These are phyloP conservation scores for Noctilio leporinus DNA, from an alignment of 2,113 vertebrate genomes.

Conservation along the genomic window DNA sequence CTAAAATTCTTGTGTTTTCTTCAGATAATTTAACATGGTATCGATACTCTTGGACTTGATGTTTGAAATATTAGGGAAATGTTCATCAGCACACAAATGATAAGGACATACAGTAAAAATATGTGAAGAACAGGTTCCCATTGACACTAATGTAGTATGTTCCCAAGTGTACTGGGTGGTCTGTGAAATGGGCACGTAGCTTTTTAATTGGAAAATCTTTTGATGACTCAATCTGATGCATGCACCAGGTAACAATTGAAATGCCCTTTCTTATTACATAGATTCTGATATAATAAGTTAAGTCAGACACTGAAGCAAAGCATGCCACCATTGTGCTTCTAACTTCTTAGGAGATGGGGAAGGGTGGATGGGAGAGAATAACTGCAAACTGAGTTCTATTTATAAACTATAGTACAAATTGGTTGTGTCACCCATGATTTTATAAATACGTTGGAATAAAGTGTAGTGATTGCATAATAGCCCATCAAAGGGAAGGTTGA, in stretches of 20 bases:
- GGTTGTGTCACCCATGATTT: constrained; percentile 69
- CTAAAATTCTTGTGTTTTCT: background rate
- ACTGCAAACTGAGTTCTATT: constrained; percentile 49
- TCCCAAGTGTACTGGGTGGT: background rate
- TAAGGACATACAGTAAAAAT: background rate
- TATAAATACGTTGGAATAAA: constrained; percentile 75
- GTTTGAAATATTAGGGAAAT: background rate
- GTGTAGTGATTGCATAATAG: constrained; percentile 73
- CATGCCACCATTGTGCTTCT: background rate
- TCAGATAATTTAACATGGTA: background rate
- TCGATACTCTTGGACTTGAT: background rate
- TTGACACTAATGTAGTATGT: background rate
- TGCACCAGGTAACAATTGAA: background rate
- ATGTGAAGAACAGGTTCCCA: background rate
- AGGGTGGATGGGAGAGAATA: background rate
- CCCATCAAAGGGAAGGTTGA: constrained; percentile 67
- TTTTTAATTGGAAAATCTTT: background rate
- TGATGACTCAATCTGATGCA: background rate
- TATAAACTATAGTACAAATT: constrained; percentile 68
- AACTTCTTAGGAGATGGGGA: background rate
- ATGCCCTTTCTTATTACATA: background rate
- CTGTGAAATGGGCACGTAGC: background rate
- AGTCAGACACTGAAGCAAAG: background rate
- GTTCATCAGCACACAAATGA: background rate
- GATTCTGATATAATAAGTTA: background rate